Evolutionary conservation across 2,113 vertebrate species (phyloP), one percentile per base, ranked within the genome.

Genomic region (Irena cyanogastra): DNA sequence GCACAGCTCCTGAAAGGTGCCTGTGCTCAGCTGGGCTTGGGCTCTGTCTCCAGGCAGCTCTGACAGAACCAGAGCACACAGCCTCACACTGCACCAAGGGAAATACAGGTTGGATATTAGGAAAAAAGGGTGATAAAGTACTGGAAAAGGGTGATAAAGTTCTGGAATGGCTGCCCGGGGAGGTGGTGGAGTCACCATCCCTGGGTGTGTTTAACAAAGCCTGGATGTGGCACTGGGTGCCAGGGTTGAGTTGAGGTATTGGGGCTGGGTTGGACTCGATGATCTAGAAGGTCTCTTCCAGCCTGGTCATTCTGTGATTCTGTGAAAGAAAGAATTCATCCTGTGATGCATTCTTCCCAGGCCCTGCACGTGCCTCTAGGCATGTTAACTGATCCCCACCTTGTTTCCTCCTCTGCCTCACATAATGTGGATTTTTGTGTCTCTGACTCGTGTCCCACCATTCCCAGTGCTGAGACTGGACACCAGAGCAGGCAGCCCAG

Each of bases 381-480:
- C 1, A 0, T 1, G 5, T 59, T 64, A 31, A 9, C 26, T 23
- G 31, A 13, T 42, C 6, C 23, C 10, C 41, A 20, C 28, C 15
- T 77, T 60, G 8, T 30, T 52, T 87, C 39, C 30, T 59, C 24
- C 88, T 87, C 57, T 65, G n/a, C 16, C 54, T 57, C n/a, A 23
- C 37, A 7, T 15, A 57, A 50, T 0, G 3, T 2, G 28, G 66
- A 54, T 35, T 87, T 92, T 68, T 76, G 13, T 61, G 49, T 77
- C 65, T 68, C 72, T 11, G 3, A 39, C 31, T 35, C 0, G 1
- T 19, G 18, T 52, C 39, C 52, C 72, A 52, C 45, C 23, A 9
- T 37, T 37, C 37, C 60, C 53, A n/a, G 52, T 26, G 60, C 72
- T 37, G 44, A 30, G 49, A 16, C 22, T 22, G 77, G 23, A 24